Percentiles rank a stretch among this genome's conserved stretches.
Evolutionary conservation across 2,888 invertebrate genomes (phyloP).

Genomic region (Nemurella pictetii): DNA sequence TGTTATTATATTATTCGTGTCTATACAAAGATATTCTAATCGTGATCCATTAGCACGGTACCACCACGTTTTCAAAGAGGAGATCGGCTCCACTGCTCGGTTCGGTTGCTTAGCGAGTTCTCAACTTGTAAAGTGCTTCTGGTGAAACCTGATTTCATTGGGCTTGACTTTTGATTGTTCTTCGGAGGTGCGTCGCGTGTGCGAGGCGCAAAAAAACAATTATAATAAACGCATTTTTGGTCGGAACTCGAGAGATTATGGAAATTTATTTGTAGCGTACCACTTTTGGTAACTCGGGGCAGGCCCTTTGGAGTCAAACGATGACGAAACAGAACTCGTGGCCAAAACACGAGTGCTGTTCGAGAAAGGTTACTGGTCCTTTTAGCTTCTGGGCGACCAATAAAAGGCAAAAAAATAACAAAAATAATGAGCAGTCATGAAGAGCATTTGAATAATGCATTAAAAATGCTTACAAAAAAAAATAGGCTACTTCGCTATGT

Average conservation of each 20-base stretch:
- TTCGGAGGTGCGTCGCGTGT: not conserved
- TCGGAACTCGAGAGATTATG: not conserved
- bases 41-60: slow-evolving; percentile 14
- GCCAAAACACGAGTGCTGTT: not conserved
- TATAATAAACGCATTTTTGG: not conserved
- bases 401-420: not conserved
- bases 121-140: slow-evolving; percentile 1
- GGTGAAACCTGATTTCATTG: slow-evolving; percentile 4
- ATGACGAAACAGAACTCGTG: not conserved
- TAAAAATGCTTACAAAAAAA: not conserved
- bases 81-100: not conserved
- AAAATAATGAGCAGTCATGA: not conserved
- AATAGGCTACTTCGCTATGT: not conserved
- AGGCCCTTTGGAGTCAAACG: not conserved
- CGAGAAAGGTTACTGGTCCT: not conserved
- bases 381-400: not conserved
- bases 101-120: not conserved
- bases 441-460: not conserved
- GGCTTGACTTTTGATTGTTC: not conserved
- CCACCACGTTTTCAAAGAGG: not conserved
- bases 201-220: not conserved
- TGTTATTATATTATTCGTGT: slow-evolving; percentile 15
- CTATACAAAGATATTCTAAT: not conserved
- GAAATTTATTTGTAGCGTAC: not conserved
- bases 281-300: not conserved